phyloP scores from a whole-genome alignment of 2,797 vertebrate species.

The Mormyrus hasselquistii region DNA sequence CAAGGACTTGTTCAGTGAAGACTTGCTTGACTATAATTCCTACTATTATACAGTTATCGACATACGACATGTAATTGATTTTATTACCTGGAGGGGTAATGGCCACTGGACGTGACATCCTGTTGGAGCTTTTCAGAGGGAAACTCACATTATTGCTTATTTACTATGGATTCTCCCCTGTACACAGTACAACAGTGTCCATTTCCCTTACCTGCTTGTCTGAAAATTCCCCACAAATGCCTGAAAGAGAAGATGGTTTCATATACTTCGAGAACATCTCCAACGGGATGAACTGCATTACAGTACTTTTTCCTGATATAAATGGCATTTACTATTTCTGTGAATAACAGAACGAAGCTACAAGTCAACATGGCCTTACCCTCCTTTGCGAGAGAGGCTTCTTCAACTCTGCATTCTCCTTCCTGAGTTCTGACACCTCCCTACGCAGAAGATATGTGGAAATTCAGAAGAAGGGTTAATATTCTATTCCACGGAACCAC shows the following conservation, averaged over 20 bases:
- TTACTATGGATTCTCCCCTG: not conserved
- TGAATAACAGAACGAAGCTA: not conserved
- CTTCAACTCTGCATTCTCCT: slow-evolving; percentile 71
- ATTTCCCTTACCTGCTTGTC: slow-evolving; percentile 48
- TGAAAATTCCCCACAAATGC: slow-evolving; percentile 55
- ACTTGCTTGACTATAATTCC: not conserved
- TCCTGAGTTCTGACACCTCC: slow-evolving; percentile 64
- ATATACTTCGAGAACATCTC: not conserved
- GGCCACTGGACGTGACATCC: slow-evolving; percentile 72
- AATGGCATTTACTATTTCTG: not conserved
- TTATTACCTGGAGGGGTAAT: slow-evolving; percentile 72
- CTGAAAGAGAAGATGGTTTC: slow-evolving; percentile 35
- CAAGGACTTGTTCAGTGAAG: not conserved
- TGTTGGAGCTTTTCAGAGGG: slow-evolving; percentile 52
- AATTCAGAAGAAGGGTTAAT: not conserved
- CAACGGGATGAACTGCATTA: not conserved
- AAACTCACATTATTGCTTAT: not conserved
- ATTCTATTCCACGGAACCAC: not conserved
- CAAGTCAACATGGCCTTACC: slow-evolving; percentile 44
- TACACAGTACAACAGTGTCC: not conserved
- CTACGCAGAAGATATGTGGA: slow-evolving; percentile 48
- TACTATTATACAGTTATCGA: not conserved
- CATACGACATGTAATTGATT: not conserved
- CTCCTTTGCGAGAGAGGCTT: slow-evolving; percentile 72
- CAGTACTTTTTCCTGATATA: not conserved